Conservation (phyloP, 2,113 vertebrate genomes). For the Pontoporia blainvillei region DNA sequence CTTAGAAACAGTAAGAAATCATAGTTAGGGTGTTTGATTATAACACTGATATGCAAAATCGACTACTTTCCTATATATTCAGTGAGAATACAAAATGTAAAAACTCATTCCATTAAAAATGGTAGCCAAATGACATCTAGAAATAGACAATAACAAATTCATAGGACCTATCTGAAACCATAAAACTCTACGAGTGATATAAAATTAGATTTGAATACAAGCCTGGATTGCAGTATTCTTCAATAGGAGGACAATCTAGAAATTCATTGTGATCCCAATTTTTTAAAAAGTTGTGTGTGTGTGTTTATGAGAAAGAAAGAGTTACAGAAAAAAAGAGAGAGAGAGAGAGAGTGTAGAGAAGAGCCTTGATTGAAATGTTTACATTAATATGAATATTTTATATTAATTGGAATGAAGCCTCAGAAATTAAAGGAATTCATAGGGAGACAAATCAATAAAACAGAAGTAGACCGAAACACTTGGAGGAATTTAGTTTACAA, state of each 20-base stretch:
- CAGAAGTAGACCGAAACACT: neutral
- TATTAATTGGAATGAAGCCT: neutral
- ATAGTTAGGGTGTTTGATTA: neutral
- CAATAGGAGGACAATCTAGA: neutral
- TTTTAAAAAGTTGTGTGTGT: neutral
- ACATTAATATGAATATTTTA: neutral
- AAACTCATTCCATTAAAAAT: neutral
- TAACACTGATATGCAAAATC: neutral
- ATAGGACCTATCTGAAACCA: neutral
- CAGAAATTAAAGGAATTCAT: neutral
- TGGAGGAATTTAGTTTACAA: neutral
- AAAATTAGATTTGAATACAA: neutral
- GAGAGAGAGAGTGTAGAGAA: neutral
- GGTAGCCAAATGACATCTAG: neutral
- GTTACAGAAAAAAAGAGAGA: neutral
- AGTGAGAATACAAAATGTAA: neutral
- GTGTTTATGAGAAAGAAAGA: neutral
- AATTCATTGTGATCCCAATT: neutral
- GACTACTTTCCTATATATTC: neutral
- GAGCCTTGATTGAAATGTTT: neutral
- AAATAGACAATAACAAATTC: neutral
- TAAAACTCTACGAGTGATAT: neutral
- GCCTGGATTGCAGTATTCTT: neutral
- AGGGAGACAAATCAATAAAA: neutral
- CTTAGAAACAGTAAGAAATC: constrained; percentile 1